These are phyloP conservation scores for Ichneumon xanthorius DNA, from an alignment of 2,888 invertebrate species.

Conservation along the genomic window DNA sequence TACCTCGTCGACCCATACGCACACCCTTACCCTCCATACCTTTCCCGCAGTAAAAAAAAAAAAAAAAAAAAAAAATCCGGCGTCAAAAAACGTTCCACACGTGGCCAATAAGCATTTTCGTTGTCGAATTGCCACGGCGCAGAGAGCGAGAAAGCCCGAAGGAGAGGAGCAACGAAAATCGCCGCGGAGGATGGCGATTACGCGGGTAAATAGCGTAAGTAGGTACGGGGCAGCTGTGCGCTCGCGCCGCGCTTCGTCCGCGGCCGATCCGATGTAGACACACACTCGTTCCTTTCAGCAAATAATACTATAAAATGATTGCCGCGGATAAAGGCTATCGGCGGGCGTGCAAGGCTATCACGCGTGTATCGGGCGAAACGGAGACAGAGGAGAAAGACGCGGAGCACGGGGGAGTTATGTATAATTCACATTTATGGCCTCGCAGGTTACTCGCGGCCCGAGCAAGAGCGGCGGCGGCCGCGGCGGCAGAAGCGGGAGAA, in stretches of 20 bases:
- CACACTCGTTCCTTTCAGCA: conserved; percentile 49
- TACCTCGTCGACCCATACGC: too few relatives aligned
- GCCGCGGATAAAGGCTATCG: conserved; percentile 61
- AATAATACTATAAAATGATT: conserved; percentile 67
- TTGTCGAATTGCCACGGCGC: conserved; percentile 9
- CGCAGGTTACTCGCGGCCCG: conserved; percentile 70
- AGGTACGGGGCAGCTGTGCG: neutral
- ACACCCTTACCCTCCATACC: too few relatives aligned
- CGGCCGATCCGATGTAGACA: conserved; percentile 42
- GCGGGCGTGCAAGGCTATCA: conserved; percentile 53
- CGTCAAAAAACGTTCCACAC: too few relatives aligned
- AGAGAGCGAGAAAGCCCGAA: neutral
- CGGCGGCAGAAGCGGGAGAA: conserved; percentile 6
- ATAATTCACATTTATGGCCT: conserved; percentile 67
- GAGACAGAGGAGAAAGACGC: neutral
- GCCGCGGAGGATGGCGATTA: conserved; percentile 50
- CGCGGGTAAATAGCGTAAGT: conserved; percentile 51
- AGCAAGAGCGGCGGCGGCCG: conserved; percentile 47
- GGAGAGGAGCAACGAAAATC: conserved; percentile 29
- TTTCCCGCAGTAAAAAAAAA: too few relatives aligned
- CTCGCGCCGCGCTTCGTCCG: conserved; percentile 1
- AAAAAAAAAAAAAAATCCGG: too few relatives aligned
- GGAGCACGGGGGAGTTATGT: conserved; percentile 25
- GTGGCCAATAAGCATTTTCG: neutral
- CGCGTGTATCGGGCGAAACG: conserved; percentile 28